These are phyloP conservation scores for Gymnarchus niloticus DNA, from an alignment of 2,113 vertebrate genomes.

Conservation along the genomic window DNA sequence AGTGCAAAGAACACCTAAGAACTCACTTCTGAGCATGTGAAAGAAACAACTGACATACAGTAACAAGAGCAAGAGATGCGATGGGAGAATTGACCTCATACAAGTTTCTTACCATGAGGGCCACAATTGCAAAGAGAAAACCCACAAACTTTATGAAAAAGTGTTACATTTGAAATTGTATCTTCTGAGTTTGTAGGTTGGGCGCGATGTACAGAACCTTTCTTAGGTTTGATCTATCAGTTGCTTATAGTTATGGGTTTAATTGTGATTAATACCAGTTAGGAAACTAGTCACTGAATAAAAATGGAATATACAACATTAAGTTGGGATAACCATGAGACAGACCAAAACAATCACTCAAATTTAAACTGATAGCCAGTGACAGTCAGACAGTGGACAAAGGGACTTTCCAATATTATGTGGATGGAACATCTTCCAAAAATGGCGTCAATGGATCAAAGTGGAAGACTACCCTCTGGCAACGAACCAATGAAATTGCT, in stretches of 20 bases:
- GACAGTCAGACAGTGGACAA: background rate
- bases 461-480: background rate
- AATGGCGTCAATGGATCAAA: background rate
- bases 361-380: background rate
- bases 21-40: too few relatives aligned
- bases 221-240: background rate
- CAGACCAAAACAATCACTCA: background rate
- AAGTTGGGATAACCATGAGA: background rate
- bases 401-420: background rate
- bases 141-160: too few relatives aligned
- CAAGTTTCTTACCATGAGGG: background rate
- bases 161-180: background rate
- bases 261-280: background rate
- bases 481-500: background rate
- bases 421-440: background rate
- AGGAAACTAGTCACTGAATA: background rate
- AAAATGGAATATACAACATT: background rate
- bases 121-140: background rate
- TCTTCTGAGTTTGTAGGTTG: background rate
- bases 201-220: background rate
- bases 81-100: background rate
- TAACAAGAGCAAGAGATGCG: background rate
- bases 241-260: background rate
- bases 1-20: background rate
- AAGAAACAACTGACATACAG: background rate